Evolutionary conservation across 1,140 invertebrate genomes (phyloP).

Genomic region (Atta texana): DNA sequence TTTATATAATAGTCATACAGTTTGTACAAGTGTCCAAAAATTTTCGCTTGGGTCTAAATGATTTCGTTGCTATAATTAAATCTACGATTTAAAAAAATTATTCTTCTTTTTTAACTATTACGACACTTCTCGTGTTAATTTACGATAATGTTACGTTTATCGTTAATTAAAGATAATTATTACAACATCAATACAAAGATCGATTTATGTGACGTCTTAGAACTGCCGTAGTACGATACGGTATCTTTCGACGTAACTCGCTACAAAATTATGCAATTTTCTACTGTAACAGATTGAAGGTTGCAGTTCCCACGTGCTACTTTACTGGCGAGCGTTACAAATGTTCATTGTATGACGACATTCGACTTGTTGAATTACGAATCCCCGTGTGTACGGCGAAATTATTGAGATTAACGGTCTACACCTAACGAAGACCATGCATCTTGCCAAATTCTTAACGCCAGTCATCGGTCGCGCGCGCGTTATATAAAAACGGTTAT

Average conservation of each 20-base stretch:
- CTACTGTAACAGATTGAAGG: constrained; percentile 78
- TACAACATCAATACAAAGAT: constrained; percentile 1
- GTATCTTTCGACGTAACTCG: constrained; percentile 71
- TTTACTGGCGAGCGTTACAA: constrained; percentile 69
- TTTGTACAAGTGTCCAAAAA: too few relatives aligned
- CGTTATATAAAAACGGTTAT: constrained; percentile 53
- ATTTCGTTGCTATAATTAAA: neutral
- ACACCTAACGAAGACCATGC: neutral
- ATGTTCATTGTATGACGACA: constrained; percentile 75
- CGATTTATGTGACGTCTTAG: constrained; percentile 57
- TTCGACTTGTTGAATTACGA: constrained; percentile 70
- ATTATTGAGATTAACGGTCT: constrained; percentile 66
- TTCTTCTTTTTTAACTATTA: neutral
- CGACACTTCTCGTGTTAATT: neutral
- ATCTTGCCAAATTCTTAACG: constrained; percentile 69
- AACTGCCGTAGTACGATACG: neutral
- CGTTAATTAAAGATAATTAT: constrained; percentile 22
- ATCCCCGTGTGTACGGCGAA: constrained; percentile 37
- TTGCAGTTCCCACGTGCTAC: constrained; percentile 76
- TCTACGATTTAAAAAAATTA: neutral
- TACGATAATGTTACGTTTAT: neutral
- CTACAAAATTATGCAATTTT: constrained; percentile 76
- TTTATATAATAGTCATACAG: too few relatives aligned
- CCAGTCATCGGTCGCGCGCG: neutral
- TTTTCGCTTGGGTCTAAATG: too few relatives aligned